Base-by-base conservation (phyloP, 2,113 vertebrate species). In the Myocastor coypus region DNA sequence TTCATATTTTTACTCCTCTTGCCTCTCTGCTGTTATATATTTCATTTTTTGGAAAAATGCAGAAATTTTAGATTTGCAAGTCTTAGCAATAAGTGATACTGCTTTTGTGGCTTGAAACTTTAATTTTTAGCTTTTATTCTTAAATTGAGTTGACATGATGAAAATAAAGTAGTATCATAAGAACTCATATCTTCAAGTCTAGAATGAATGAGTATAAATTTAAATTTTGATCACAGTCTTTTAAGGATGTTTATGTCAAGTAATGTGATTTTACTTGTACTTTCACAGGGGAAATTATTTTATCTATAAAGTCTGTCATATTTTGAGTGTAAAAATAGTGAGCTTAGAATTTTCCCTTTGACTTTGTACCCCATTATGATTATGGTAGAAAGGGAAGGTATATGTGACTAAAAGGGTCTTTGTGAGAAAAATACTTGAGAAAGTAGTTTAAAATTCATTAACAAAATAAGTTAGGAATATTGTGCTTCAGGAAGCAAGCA, bases 111-210 rank as follows among this genome's bases (percentile, higher is more conserved):
- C 82, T 2, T 14, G 88, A 61, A 61, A 64, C 61, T 94, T 90
- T 93, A 91, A 52, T 59, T 92, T 97, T 95, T 92, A 92, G 55
- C 4, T 86, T 97, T 89, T 96, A 81, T 89, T 95, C 64, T 91
- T 87, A 73, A 85, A 87, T 97, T 97, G 78, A 82, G 16, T 78
- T 94, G 91, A 46, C 34, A 80, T 1, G 88, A 63, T 81, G 55
- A 97, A 63, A 92, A 77, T 64, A 63, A 92, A 81, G 68, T 82
- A 71, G 84, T 77, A 77, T 87, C 77, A n/a, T 89, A 64, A 78
- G 13, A 26, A 22, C 20, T 90, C 84, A 73, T 30, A 46, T 77
- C 90, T 96, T 96, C 40, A 85, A 68, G 26, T 94, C 92, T 89
- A 61, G 11, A 92, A 89, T 82, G 64, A 94, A 80, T 94, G 64